phyloP scores from a whole-genome alignment of 2,797 vertebrate genomes.

The Artibeus lituratus region DNA sequence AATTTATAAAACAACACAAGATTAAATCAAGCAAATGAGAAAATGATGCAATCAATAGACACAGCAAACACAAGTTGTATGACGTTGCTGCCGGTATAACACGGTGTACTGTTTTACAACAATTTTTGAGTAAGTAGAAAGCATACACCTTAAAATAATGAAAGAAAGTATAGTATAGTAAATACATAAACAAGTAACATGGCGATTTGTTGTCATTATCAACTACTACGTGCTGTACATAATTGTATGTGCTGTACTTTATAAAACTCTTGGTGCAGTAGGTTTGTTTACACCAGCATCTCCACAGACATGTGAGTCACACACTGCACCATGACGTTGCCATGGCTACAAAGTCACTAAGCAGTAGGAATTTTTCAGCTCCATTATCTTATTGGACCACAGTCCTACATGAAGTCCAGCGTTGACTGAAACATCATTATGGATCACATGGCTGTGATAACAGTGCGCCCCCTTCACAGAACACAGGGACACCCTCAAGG shows the following conservation, averaged over 20 bases:
- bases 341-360: background rate
- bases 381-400: background rate
- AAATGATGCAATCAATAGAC: background rate
- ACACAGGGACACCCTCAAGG: background rate
- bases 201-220: background rate
- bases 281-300: background rate
- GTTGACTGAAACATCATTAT: background rate
- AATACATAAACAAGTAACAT: background rate
- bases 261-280: background rate
- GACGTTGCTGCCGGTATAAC: background rate
- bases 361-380: background rate
- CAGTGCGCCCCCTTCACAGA: fast-evolving
- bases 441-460: background rate
- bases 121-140: background rate
- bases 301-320: background rate
- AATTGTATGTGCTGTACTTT: background rate
- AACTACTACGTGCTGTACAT: background rate
- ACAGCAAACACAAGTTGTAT: background rate
- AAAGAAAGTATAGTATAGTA: background rate
- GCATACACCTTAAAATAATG: background rate
- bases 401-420: background rate
- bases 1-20: background rate
- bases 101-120: background rate
- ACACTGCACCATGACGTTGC: fast-evolving
- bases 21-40: background rate